Evolutionary conservation across 2,888 invertebrate genomes (phyloP).

Genomic region (Amphipyra tragopoginis): DNA sequence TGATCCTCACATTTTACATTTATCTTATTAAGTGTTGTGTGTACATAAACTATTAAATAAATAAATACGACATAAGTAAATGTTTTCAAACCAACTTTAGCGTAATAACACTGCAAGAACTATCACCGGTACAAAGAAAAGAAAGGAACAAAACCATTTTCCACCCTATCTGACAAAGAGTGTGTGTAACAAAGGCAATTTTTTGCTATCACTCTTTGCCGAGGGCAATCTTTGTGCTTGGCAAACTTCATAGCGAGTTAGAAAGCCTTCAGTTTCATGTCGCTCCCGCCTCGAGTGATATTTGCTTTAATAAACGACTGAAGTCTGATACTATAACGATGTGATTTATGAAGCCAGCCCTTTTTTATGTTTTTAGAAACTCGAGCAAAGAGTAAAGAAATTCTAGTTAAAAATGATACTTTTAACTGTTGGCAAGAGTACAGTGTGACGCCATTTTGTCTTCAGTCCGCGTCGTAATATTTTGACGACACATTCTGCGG

Average conservation of each 20-base stretch:
- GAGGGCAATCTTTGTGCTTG: conserved; percentile 14
- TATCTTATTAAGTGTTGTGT: no score
- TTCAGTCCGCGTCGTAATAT: no score
- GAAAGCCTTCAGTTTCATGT: conserved; percentile 11
- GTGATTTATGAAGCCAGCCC: no score
- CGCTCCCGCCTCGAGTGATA: neutral
- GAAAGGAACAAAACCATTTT: neutral
- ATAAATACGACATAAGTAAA: no score
- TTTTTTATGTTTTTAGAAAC: no score
- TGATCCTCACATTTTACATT: no score
- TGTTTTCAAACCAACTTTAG: neutral
- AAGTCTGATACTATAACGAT: neutral
- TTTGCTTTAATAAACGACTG: neutral
- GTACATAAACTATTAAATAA: no score
- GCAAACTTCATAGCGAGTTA: conserved; percentile 17
- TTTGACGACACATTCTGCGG: no score
- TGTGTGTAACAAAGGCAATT: conserved; percentile 18
- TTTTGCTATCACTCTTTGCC: conserved; percentile 13
- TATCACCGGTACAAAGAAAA: conserved; percentile 1
- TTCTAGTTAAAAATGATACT: no score
- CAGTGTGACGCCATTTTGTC: no score
- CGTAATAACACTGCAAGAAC: neutral
- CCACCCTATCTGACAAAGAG: neutral
- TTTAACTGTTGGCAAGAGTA: no score
- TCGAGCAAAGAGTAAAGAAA: no score